phyloP scores from a whole-genome alignment of 1,140 invertebrate species.

The Coenobita brevimanus region DNA sequence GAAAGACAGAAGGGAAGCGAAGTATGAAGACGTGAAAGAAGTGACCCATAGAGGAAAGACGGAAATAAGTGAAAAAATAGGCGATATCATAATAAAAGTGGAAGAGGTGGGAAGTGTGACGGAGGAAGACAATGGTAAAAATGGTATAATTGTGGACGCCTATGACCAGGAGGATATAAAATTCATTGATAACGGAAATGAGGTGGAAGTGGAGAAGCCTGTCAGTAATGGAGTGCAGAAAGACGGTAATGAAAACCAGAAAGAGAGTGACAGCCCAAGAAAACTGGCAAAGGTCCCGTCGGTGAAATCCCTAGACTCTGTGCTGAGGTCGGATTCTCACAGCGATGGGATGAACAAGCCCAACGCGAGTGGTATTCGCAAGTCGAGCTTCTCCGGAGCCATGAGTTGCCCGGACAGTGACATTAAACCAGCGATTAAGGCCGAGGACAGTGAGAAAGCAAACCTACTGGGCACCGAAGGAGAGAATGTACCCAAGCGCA shows the following conservation, averaged over 20 bases:
- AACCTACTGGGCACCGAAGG: not conserved
- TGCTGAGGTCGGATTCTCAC: not conserved
- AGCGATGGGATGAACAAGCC: not conserved
- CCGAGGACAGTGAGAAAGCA: not conserved
- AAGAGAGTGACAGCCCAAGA: not conserved
- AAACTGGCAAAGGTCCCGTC: not conserved
- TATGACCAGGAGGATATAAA: not conserved
- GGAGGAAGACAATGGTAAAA: not conserved
- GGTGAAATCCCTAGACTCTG: not conserved
- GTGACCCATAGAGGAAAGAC: too few relatives aligned
- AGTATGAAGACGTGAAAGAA: too few relatives aligned
- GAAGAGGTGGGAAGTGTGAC: slow-evolving; percentile 29
- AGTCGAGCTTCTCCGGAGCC: not conserved
- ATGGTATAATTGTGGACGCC: not conserved
- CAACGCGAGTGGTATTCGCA: not conserved
- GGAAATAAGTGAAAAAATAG: slow-evolving; percentile 2
- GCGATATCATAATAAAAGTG: slow-evolving; percentile 42
- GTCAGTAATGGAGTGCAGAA: not conserved
- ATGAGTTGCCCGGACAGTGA: not conserved
- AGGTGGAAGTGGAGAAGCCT: not conserved
- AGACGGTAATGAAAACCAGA: not conserved
- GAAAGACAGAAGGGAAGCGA: too few relatives aligned
- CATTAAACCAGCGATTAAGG: not conserved
- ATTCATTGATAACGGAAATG: not conserved
- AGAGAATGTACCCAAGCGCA: slow-evolving; percentile 47